Percentiles rank a stretch among this genome's conserved stretches.
phyloP scores from a whole-genome alignment of 1,140 invertebrate genomes.

The Papilio helenus region DNA sequence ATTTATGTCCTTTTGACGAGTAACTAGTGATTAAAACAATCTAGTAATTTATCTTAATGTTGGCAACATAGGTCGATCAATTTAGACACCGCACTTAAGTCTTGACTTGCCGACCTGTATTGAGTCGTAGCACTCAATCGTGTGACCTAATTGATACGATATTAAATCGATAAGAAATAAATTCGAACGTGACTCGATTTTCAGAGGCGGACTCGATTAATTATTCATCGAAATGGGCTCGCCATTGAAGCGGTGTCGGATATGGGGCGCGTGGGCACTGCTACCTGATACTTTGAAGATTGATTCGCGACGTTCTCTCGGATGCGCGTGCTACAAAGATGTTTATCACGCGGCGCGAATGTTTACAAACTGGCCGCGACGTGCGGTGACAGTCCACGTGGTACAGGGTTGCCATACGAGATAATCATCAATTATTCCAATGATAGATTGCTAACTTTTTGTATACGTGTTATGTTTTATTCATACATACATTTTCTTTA shows the following conservation, averaged over 20 bases:
- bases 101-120: conserved; percentile 8
- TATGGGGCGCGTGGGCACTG: conserved; percentile 48
- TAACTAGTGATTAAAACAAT: not conserved
- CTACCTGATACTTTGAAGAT: conserved; percentile 38
- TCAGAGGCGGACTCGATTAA: conserved; percentile 61
- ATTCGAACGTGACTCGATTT: conserved; percentile 48
- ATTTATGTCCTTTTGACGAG: not conserved
- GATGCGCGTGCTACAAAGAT: conserved; percentile 58
- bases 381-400: conserved; percentile 44
- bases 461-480: not conserved
- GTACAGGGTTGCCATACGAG: conserved; percentile 16
- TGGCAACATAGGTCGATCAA: not conserved
- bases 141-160: conserved; percentile 29
- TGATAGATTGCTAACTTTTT: conserved; percentile 1
- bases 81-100: conserved; percentile 1
- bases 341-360: conserved; percentile 60
- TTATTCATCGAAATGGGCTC: conserved; percentile 69
- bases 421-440: conserved; percentile 4
- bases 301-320: conserved; percentile 40
- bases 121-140: conserved; percentile 32
- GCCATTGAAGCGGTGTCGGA: conserved; percentile 54
- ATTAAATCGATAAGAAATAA: conserved; percentile 38
- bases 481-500: not conserved
- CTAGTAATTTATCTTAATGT: not conserved
- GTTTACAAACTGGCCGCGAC: conserved; percentile 61